Base-by-base conservation (phyloP, 2,888 invertebrate genomes). In the Euproctis similis region DNA sequence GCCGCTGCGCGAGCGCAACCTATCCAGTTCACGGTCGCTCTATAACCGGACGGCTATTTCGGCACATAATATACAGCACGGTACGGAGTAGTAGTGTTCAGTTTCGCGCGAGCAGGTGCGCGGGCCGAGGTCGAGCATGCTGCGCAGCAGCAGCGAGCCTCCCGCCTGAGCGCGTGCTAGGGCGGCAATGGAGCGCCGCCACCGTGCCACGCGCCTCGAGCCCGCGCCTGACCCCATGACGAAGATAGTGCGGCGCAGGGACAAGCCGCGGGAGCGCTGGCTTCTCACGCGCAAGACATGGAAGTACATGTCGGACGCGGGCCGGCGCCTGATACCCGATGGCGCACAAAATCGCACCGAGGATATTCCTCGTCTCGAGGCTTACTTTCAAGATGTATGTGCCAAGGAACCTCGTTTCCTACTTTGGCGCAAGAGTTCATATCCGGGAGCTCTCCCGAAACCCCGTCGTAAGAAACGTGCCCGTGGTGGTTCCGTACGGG, bases 251-350 rank as follows among this genome's bases (percentile, higher is more conserved):
- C 77, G 87, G 34, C 87, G 87, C 48, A 84, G 88, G 27, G 76
- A 86, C 32, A 87, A 86, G 61, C 77, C 86, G 52, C 91, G 91
- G 61, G 95, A 95, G 72, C 88, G 95, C 69, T 95, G 95, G 95
- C 85, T 95, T 36, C 86, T 95, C 34, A 95, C 95, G 23, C 85
- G 95, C 35, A 95, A 95, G 77, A 95, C 95, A 25, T 95, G 95
- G 95, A 87, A 93, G 53, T 95, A 95, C 72, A 95, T 95, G 95
- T 89, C 94, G n/a, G 95, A 95, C 53, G 94, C 94, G 14, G 95
- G 95, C 23, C 89, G 93, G 35, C 91, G 92, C 59, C 86, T 95
- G 27, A 90, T 95, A 32, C 95, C 95, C n/a, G 94, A 94, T 27
- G 92, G 92, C 10, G 86, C 87, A 2, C 88, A 88, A 57, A 91